Percentiles rank a stretch among this genome's conserved stretches.
Evolutionary conservation across 2,113 vertebrate species (phyloP).

Genomic region (Hypanus sabinus): DNA sequence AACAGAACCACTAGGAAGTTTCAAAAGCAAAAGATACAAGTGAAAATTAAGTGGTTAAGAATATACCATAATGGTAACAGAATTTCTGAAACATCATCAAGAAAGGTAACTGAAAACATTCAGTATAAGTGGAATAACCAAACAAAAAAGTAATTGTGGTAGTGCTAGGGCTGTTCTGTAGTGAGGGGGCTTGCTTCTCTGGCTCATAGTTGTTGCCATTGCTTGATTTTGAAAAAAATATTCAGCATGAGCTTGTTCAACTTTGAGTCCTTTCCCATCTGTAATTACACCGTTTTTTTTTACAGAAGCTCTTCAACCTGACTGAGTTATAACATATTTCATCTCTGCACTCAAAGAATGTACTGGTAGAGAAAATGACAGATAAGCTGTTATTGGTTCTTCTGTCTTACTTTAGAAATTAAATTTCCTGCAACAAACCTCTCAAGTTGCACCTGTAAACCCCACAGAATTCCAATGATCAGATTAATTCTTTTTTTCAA

Average conservation of each 20-base stretch:
- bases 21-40: background rate
- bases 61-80: background rate
- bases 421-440: background rate
- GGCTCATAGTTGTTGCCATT: background rate
- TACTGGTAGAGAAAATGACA: background rate
- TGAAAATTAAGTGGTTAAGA: background rate
- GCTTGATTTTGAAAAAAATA: background rate
- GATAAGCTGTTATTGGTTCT: background rate
- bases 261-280: background rate
- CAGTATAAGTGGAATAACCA: background rate
- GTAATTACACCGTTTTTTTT: background rate
- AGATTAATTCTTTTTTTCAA: background rate
- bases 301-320: background rate
- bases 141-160: background rate
- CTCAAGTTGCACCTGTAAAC: background rate
- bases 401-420: background rate
- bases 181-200: no score
- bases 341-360: background rate
- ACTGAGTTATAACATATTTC: background rate
- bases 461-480: background rate
- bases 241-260: background rate
- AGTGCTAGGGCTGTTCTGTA: no score
- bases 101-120: background rate
- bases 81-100: background rate
- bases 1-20: background rate